Evolutionary conservation across 2,888 invertebrate species (phyloP).

Genomic region (Ophioninae sp.): DNA sequence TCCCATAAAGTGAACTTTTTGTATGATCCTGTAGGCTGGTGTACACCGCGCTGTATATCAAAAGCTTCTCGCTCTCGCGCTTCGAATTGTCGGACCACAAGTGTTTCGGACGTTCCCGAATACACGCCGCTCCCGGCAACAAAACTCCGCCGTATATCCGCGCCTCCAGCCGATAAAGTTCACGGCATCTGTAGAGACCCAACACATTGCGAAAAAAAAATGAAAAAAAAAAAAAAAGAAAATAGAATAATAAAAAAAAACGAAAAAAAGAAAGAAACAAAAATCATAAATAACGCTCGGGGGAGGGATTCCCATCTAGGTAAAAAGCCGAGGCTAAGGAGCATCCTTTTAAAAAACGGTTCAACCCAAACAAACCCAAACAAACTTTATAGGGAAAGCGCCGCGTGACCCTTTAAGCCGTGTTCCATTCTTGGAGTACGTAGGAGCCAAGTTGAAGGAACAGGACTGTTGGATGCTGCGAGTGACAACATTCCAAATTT

Average conservation of each 20-base stretch:
- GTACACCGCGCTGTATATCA: conserved; percentile 42
- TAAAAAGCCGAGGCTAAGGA: conserved; percentile 45
- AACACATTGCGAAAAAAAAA: conserved; percentile 30
- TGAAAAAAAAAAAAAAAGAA: neutral
- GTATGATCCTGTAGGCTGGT: conserved; percentile 4
- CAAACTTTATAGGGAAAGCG: conserved; percentile 54
- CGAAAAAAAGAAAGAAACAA: neutral
- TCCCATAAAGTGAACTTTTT: neutral
- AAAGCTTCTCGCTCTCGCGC: conserved; percentile 37
- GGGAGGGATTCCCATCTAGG: conserved; percentile 3
- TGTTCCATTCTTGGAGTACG: neutral
- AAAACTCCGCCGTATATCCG: conserved; percentile 24
- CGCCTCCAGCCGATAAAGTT: conserved; percentile 55
- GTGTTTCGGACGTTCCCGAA: conserved; percentile 61
- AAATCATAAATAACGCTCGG: conserved; percentile 27
- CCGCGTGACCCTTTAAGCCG: conserved; percentile 34
- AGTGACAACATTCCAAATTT: too few species aligned
- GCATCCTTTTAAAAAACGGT: conserved; percentile 46
- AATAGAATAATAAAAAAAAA: too few species aligned
- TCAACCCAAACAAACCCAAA: neutral
- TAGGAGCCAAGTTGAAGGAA: neutral
- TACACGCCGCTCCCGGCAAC: conserved; percentile 22
- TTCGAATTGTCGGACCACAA: conserved; percentile 62
- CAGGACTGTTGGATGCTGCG: too few species aligned
- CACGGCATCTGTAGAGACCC: conserved; percentile 54